Evolutionary conservation across 2,797 vertebrate genomes (phyloP).

Genomic region (Galago senegalensis): DNA sequence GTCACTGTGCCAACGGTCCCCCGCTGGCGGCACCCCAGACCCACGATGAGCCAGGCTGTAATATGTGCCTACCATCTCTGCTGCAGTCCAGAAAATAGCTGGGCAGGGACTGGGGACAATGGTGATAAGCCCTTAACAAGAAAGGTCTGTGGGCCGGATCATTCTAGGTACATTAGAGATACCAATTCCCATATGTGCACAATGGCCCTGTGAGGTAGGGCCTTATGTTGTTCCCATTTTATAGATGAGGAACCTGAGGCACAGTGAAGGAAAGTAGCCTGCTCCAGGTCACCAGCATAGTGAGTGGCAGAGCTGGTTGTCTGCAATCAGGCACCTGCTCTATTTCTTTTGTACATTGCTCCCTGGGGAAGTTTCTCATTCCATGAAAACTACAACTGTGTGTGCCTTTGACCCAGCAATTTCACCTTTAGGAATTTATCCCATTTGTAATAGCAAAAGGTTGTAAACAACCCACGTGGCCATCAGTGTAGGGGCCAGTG

Average conservation of each 20-base stretch:
- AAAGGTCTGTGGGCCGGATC: not conserved
- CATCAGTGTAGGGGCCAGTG: not conserved
- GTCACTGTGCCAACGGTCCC: not conserved
- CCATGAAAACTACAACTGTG: not conserved
- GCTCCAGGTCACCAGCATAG: not conserved
- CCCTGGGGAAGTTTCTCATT: not conserved
- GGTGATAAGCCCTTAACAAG: not conserved
- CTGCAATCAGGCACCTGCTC: not conserved
- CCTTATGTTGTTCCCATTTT: not conserved
- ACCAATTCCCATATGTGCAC: accelerated
- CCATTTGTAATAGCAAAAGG: not conserved
- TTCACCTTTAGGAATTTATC: not conserved
- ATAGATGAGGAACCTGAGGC: not conserved
- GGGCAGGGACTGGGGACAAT: not conserved
- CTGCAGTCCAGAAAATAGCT: not conserved
- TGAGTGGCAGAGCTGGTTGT: not conserved
- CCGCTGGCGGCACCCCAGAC: accelerated
- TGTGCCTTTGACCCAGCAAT: not conserved
- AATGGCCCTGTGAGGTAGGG: not conserved
- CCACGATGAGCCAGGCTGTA: accelerated
- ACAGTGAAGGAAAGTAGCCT: not conserved
- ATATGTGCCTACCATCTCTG: not conserved
- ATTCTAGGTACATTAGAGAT: not conserved
- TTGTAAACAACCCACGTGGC: not conserved
- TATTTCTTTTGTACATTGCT: not conserved